Base-by-base conservation (phyloP, 92 coral and sea anemone genomes). In the Montipora capitata region DNA sequence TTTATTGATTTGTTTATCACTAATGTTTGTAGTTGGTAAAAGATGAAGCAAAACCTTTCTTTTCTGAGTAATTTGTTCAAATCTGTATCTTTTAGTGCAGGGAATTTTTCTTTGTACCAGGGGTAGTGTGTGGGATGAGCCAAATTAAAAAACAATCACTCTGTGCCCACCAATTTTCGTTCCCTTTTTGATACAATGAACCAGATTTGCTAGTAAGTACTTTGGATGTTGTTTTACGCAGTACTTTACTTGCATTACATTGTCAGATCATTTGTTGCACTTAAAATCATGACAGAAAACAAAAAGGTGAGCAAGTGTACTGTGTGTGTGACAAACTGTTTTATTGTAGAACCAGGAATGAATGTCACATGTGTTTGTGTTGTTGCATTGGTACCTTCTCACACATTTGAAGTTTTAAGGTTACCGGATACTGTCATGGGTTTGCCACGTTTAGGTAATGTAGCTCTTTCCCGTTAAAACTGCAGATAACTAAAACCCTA, bases 191-290 rank as follows among this genome's bases (percentile, higher is more conserved):
- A 58, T 58, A 9, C 14, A 58, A 58, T 58, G 13, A 58, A 9
- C 64, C 64, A 58, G 64, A 12, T 58, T 58, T 58, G n/a, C 13
- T 58, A 58, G n/a, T 58, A 58, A 27, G 35, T 27, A 27, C 64
- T 58, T 9, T 58, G 64, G n/a, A 58, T 58, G 5, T 58, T 58
- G 0, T 58, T 58, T 6, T 58, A 12, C 18, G 0, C 18, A 62
- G 18, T 12, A 62, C 13, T 62, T 16, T 62, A 62, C 68, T 9
- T 62, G 68, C 68, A 62, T 62, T 62, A 63, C 68, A 63, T 63
- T 76, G 20, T 76, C 81, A 76, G 81, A 76, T 76, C 81, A 57
- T 76, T 76, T 76, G 20, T 76, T 35, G 81, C 81, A 27, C 38
- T 76, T 43, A 76, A 57, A 76, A 58, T 57, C 43, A 58, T 76